Evolutionary conservation across 2,888 invertebrate species (phyloP).

Genomic region (Busseola fusca): DNA sequence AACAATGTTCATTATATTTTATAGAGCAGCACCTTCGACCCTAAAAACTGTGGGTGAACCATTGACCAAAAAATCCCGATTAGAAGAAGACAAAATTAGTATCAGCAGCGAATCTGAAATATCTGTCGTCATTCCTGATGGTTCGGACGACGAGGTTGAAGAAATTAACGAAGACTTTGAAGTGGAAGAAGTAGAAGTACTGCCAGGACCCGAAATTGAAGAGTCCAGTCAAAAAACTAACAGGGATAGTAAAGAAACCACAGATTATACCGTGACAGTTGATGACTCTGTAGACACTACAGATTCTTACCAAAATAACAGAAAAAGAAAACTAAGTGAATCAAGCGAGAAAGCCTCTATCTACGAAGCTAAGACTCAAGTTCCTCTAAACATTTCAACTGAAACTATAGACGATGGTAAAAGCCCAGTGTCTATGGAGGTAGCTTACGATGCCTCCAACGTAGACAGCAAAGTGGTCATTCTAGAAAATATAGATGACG

Average conservation of each 20-base stretch:
- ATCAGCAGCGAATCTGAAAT: conserved; percentile 76
- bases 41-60: conserved; percentile 71
- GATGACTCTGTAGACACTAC: conserved; percentile 39
- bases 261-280: conserved; percentile 5
- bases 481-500: conserved; percentile 78
- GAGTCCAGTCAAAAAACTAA: conserved; percentile 18
- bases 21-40: conserved; percentile 68
- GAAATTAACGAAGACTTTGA: conserved; percentile 48
- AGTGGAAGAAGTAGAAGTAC: conserved; percentile 25
- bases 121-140: conserved; percentile 76
- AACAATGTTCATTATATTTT: neutral
- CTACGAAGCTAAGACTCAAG: conserved; percentile 75
- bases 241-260: conserved; percentile 2
- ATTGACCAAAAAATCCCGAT: conserved; percentile 70
- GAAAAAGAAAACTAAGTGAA: conserved; percentile 9
- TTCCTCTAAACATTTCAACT: conserved; percentile 66
- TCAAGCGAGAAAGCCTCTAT: conserved; percentile 56
- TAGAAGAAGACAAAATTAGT: conserved; percentile 75
- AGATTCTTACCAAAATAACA: conserved; percentile 19
- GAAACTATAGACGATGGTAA: conserved; percentile 71
- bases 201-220: conserved; percentile 24
- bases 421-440: conserved; percentile 75
- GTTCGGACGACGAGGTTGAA: conserved; percentile 66
- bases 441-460: conserved; percentile 76
- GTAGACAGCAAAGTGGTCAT: conserved; percentile 67